A percentile compares a stretch with the other conserved stretches of the same genome.
Evolutionary conservation across 2,113 vertebrate species (phyloP).

Genomic region (Siniperca chuatsi): DNA sequence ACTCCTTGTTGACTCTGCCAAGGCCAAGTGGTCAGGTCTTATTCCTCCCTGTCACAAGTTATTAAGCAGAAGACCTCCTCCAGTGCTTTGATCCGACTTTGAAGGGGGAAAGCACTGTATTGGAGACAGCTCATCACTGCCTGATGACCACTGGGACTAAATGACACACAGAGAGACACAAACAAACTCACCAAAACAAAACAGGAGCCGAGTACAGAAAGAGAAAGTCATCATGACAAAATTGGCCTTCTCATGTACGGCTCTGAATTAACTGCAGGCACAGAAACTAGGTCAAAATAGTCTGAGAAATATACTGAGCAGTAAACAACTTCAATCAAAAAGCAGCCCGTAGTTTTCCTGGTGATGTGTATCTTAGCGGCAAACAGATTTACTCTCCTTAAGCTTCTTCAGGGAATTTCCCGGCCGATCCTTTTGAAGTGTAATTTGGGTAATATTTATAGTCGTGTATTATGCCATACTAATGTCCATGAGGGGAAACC

Average conservation of each 20-base stretch:
- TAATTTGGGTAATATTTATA: slow-evolving; percentile 35
- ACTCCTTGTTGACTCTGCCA: slow-evolving; percentile 30
- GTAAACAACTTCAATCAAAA: slow-evolving; percentile 61
- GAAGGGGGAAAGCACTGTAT: not conserved
- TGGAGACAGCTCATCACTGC: slow-evolving; percentile 27
- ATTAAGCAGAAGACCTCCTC: slow-evolving; percentile 18
- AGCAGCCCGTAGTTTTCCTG: slow-evolving; percentile 37
- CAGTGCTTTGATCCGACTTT: slow-evolving; percentile 18
- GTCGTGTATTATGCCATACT: not conserved
- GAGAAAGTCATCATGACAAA: slow-evolving; percentile 21
- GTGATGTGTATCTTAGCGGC: slow-evolving; percentile 17
- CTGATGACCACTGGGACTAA: slow-evolving; percentile 38
- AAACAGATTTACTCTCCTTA: slow-evolving; percentile 22
- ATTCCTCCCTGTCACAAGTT: slow-evolving; percentile 48
- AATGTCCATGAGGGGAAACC: not conserved
- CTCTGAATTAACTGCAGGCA: slow-evolving; percentile 33
- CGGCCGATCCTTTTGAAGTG: slow-evolving; percentile 9
- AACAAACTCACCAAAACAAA: slow-evolving; percentile 40
- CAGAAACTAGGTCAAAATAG: slow-evolving; percentile 64
- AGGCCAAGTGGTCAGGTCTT: slow-evolving; percentile 41
- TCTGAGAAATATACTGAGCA: slow-evolving; percentile 37
- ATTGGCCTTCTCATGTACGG: not conserved
- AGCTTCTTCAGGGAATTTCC: slow-evolving; percentile 33
- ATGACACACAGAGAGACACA: slow-evolving; percentile 31
- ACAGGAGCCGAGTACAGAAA: not conserved